phyloP scores from a whole-genome alignment of 2,113 vertebrate species.

The Pantherophis guttatus region DNA sequence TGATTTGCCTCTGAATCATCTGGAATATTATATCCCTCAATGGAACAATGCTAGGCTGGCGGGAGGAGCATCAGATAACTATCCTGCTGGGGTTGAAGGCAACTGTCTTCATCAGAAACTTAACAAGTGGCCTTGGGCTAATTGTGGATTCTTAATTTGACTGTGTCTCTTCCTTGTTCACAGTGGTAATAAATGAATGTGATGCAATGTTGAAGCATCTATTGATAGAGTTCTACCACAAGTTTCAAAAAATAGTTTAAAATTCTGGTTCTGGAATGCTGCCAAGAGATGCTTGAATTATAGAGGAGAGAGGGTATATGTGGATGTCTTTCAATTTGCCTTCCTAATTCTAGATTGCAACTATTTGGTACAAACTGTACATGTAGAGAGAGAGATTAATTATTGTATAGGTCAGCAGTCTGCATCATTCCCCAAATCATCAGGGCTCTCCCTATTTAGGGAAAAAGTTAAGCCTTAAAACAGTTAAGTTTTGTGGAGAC shows the following conservation, averaged over 20 bases:
- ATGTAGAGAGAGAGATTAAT: neutral
- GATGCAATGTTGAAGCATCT: neutral
- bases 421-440: neutral
- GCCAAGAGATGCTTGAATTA: neutral
- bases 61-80: neutral
- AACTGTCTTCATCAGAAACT: neutral
- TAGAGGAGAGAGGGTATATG: neutral
- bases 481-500: neutral
- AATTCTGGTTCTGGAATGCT: neutral
- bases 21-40: neutral
- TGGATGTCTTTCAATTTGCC: neutral
- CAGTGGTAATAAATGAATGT: neutral
- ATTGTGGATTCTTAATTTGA: neutral
- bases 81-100: neutral
- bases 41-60: neutral
- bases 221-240: neutral
- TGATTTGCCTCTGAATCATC: neutral
- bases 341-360: neutral
- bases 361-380: neutral
- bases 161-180: neutral
- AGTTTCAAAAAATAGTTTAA: neutral
- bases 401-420: neutral
- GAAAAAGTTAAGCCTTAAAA: neutral
- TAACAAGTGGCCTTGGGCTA: neutral
- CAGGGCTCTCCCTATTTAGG: neutral